Evolutionary conservation across 35 echinoderm and acorn worm species (phyloP).

Genomic region (Anneissia japonica): DNA sequence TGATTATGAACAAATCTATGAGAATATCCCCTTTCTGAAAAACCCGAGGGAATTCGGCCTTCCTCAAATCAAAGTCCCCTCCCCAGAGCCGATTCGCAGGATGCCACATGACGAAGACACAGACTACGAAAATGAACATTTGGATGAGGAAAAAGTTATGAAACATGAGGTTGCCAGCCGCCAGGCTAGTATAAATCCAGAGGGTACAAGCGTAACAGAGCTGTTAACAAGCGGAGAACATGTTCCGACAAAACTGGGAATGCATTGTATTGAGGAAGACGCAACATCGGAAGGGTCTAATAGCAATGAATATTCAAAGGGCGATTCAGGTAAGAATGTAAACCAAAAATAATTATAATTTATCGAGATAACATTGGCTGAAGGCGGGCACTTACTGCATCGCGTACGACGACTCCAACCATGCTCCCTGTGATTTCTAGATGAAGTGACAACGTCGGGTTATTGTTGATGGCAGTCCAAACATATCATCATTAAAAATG

Average conservation of each 20-base stretch:
- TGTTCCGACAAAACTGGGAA: not conserved
- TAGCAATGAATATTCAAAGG: not conserved
- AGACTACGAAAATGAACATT: not conserved
- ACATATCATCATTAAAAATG: too few species aligned
- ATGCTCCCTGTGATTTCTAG: too few species aligned
- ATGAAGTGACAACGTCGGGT: too few species aligned
- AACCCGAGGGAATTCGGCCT: not conserved
- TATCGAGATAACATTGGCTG: too few species aligned
- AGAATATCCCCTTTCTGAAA: not conserved
- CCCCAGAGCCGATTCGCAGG: not conserved
- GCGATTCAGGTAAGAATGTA: not conserved
- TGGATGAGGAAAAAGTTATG: not conserved
- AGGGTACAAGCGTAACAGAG: not conserved
- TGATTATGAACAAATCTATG: not conserved
- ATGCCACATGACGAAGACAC: not conserved
- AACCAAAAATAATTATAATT: too few species aligned
- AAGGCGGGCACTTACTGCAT: too few species aligned
- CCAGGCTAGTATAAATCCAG: not conserved
- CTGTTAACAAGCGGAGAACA: not conserved
- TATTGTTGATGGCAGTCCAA: too few species aligned
- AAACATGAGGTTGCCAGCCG: not conserved
- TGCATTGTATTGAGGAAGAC: not conserved
- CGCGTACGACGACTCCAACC: too few species aligned
- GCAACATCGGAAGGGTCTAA: not conserved
- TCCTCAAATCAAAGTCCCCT: not conserved